These are phyloP conservation scores for Euplexia lucipara DNA, from an alignment of 2,888 invertebrate genomes.

Conservation along the genomic window DNA sequence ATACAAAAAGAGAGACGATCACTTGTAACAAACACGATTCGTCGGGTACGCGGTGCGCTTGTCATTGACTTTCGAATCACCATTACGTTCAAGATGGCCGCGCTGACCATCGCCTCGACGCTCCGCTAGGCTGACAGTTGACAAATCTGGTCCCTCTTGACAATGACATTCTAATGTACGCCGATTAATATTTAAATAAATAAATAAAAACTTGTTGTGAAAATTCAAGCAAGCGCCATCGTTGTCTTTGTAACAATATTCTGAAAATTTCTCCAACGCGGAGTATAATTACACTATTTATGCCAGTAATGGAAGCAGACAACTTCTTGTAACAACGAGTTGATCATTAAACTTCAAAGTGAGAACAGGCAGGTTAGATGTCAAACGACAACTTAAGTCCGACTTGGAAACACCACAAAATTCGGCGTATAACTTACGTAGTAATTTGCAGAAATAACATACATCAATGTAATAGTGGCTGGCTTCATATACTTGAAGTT, in stretches of 20 bases:
- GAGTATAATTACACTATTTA: not conserved
- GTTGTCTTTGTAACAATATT: not conserved
- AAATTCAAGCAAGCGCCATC: not conserved
- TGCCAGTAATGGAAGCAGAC: slow-evolving; percentile 1
- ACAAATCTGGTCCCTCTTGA: too few relatives aligned
- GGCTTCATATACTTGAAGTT: not conserved
- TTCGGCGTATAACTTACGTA: slow-evolving; percentile 10
- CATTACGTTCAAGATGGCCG: too few relatives aligned
- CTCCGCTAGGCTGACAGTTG: too few relatives aligned
- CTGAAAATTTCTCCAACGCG: not conserved
- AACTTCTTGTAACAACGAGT: slow-evolving; percentile 18
- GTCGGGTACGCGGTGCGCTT: too few relatives aligned
- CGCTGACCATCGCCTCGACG: too few relatives aligned
- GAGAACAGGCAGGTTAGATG: slow-evolving; percentile 35
- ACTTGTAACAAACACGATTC: too few relatives aligned
- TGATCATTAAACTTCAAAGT: slow-evolving; percentile 38
- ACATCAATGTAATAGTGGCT: not conserved
- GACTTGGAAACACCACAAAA: slow-evolving; percentile 24
- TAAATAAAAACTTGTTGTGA: not conserved
- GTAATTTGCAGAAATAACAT: slow-evolving; percentile 9
- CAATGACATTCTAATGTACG: too few relatives aligned
- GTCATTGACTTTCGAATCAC: too few relatives aligned
- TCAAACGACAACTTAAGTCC: slow-evolving; percentile 36
- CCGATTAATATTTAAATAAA: too few relatives aligned
- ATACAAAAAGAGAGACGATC: too few relatives aligned